These are phyloP conservation scores for Margarornis squamiger DNA, from an alignment of 2,797 vertebrate genomes.

Conservation along the genomic window DNA sequence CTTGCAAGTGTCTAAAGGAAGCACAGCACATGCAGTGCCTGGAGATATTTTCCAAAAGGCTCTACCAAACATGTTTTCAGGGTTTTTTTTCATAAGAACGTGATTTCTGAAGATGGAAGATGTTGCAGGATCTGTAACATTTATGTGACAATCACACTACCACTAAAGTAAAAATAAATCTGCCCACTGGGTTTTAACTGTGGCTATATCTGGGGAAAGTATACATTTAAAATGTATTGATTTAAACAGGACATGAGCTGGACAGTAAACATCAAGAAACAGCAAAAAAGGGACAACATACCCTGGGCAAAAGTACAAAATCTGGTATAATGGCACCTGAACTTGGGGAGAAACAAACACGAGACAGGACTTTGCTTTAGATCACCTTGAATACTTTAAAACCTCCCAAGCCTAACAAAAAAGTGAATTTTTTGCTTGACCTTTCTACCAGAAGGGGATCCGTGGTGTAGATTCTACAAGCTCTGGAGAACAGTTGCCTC, in stretches of 20 bases:
- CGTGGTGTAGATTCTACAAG: not conserved
- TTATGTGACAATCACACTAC: not conserved
- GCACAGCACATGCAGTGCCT: not conserved
- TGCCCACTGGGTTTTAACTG: not conserved
- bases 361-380: not conserved
- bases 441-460: not conserved
- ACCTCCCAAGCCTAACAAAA: rapidly evolving
- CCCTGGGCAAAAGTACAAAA: not conserved
- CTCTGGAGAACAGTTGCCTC: not conserved
- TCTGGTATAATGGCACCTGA: not conserved
- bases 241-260: not conserved
- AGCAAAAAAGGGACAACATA: rapidly evolving
- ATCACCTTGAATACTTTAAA: not conserved
- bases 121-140: rapidly evolving
- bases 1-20: not conserved
- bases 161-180: not conserved
- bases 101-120: not conserved
- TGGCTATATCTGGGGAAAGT: not conserved
- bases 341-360: rapidly evolving
- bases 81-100: not conserved
- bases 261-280: not conserved
- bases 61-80: not conserved
- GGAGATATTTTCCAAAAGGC: not conserved
- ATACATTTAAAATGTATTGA: not conserved
- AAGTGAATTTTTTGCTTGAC: not conserved